phyloP scores from a whole-genome alignment of 2,113 vertebrate species.

The Thermophis baileyi region DNA sequence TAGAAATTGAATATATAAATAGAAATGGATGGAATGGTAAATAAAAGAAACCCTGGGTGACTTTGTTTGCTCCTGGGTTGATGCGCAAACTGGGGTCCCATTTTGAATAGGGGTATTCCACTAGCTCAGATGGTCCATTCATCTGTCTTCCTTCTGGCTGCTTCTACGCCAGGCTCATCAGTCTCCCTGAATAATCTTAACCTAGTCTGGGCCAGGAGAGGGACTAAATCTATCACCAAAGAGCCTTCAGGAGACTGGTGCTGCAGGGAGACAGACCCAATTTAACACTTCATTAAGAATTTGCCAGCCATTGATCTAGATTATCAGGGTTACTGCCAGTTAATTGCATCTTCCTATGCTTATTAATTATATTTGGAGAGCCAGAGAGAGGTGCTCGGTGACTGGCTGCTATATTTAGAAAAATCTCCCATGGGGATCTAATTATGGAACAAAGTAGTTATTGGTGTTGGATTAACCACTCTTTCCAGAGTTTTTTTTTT shows the following conservation, averaged over 20 bases:
- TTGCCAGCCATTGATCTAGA: conserved; percentile 34
- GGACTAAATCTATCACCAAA: conserved; percentile 16
- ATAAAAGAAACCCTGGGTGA: not conserved
- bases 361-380: conserved; percentile 33
- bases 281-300: conserved; percentile 41
- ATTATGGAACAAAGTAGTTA: conserved; percentile 1
- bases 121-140: not conserved
- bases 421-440: conserved; percentile 16
- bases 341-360: conserved; percentile 33
- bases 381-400: not conserved
- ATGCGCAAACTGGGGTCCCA: not conserved
- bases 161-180: not conserved
- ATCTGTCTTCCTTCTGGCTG: not conserved
- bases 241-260: conserved; percentile 6
- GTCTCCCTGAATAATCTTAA: conserved; percentile 3
- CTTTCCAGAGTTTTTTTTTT: not conserved
- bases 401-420: conserved; percentile 16
- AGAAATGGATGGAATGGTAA: not conserved
- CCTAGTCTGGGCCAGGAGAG: conserved; percentile 2
- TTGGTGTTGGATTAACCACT: not conserved
- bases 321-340: conserved; percentile 30
- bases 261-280: conserved; percentile 23
- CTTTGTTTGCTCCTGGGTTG: conserved; percentile 11
- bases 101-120: not conserved
- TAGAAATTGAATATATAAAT: not conserved